phyloP scores from a whole-genome alignment of 2,888 invertebrate genomes.

The Drosophila dives region DNA sequence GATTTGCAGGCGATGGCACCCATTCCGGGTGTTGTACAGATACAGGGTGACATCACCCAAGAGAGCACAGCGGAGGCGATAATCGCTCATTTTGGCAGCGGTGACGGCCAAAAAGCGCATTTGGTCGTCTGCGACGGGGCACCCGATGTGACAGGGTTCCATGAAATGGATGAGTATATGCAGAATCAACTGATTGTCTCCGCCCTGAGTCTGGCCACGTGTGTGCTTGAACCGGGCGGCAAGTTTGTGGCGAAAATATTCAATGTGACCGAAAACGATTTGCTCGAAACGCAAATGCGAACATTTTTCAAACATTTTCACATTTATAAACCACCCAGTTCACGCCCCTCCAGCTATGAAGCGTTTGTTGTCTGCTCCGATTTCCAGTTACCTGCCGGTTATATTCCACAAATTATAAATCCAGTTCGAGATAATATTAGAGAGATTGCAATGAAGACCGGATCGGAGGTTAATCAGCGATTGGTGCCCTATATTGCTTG shows the following conservation, averaged over 20 bases:
- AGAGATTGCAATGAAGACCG: constrained; percentile 90
- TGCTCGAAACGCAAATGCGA: constrained; percentile 95
- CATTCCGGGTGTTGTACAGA: constrained; percentile 96
- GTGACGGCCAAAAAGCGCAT: constrained; percentile 93
- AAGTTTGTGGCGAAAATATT: constrained; percentile 99
- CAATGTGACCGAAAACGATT: constrained; percentile 95
- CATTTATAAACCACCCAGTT: constrained; percentile 97
- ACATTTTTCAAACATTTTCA: constrained; percentile 95
- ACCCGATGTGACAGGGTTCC: constrained; percentile 99
- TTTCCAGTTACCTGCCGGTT: constrained; percentile 93
- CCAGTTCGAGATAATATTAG: constrained; percentile 91
- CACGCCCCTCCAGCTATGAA: constrained; percentile 98
- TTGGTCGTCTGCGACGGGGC: constrained; percentile 99
- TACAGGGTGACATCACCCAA: constrained; percentile 99
- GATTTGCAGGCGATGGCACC: constrained; percentile 99
- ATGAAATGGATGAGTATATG: constrained; percentile 99
- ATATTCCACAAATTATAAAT: constrained; percentile 90
- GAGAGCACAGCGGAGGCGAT: constrained; percentile 95
- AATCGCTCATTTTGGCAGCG: constrained; percentile 93
- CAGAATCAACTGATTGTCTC: constrained; percentile 97
- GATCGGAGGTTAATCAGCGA: constrained; percentile 89
- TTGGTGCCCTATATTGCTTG: constrained; percentile 97
- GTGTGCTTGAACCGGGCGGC: constrained; percentile 94
- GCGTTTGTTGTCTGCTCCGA: constrained; percentile 97
- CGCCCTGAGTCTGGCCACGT: constrained; percentile 98